Conservation (phyloP, 2,888 invertebrate species). For the Lysandra coridon region DNA sequence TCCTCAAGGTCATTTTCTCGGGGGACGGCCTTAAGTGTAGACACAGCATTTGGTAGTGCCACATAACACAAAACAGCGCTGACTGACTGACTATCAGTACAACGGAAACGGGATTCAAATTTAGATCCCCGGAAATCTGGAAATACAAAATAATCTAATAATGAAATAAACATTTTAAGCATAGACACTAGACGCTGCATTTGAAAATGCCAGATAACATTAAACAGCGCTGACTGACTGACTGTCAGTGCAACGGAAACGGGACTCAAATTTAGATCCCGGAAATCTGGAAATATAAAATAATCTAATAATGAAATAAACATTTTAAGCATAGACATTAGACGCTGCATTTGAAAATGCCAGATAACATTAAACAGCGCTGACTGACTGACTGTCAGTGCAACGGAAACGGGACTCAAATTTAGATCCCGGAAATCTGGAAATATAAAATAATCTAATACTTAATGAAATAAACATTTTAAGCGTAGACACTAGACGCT, state of each 20-base stretch:
- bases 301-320: background rate
- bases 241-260: background rate
- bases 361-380: background rate
- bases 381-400: background rate
- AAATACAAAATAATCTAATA: background rate
- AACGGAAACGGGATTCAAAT: background rate
- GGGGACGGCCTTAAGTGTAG: background rate
- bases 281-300: background rate
- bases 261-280: background rate
- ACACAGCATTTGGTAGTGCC: too few relatives aligned
- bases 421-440: background rate
- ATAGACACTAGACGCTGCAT: too few relatives aligned
- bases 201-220: background rate
- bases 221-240: background rate
- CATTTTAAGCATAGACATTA: too few relatives aligned
- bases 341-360: too few relatives aligned
- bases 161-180: background rate
- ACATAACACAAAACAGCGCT: background rate
- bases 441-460: background rate
- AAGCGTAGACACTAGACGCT: too few relatives aligned
- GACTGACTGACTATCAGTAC: background rate
- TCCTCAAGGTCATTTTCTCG: too few relatives aligned
- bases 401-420: background rate
- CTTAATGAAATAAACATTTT: background rate
- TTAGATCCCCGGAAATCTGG: background rate